These are phyloP conservation scores for Tenrec ecaudatus DNA, from an alignment of 2,113 vertebrate species.

Conservation along the genomic window DNA sequence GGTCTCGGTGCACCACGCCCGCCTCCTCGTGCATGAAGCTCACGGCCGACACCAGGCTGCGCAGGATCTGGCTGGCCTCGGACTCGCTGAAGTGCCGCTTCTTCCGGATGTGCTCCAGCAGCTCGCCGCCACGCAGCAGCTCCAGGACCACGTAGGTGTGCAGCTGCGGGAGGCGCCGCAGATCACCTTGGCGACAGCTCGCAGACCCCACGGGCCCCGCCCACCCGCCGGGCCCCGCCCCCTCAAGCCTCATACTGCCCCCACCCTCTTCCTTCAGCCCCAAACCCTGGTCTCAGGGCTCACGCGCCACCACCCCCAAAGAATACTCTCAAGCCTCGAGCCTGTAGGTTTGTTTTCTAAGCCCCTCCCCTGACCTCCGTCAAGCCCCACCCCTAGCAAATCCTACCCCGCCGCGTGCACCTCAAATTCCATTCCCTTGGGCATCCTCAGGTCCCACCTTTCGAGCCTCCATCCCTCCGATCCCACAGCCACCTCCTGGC, in stretches of 20 bases:
- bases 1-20: conserved; percentile 94
- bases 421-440: not conserved
- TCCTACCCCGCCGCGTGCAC: too few species aligned
- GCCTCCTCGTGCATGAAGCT: conserved; percentile 95
- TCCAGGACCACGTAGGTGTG: conserved; percentile 96
- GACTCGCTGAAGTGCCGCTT: conserved; percentile 95
- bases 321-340: too few species aligned
- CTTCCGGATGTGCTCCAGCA: conserved; percentile 93
- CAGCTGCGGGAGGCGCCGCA: conserved; percentile 82
- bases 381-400: not conserved
- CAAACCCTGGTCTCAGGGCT: not conserved
- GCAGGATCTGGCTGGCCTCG: conserved; percentile 93
- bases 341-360: too few species aligned
- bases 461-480: too few species aligned
- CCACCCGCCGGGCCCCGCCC: not conserved
- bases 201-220: not conserved
- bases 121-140: conserved; percentile 92
- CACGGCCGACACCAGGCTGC: conserved; percentile 93
- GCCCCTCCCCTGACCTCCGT: not conserved
- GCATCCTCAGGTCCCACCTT: not conserved
- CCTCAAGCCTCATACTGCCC: not conserved
- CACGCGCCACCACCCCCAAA: too few species aligned
- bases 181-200: rapidly evolving
- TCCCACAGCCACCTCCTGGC: not conserved
- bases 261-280: not conserved